These are phyloP conservation scores for Drosophila eohydei DNA, from an alignment of 2,888 invertebrate species.

Conservation along the genomic window DNA sequence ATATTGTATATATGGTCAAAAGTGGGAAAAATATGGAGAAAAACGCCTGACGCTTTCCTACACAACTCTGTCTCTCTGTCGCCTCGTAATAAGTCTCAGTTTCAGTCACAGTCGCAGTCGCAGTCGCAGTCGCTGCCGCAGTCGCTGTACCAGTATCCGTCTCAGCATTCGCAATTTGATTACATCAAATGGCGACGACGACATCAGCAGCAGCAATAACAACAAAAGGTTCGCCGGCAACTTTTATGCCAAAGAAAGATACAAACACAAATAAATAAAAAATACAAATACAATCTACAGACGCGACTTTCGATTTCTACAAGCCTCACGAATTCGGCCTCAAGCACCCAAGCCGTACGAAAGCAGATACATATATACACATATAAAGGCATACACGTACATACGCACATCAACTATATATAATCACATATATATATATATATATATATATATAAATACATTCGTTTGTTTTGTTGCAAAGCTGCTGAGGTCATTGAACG, in stretches of 20 bases:
- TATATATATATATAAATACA: constrained; percentile 1
- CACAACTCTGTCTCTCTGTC: constrained; percentile 3
- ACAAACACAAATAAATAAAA: constrained; percentile 33
- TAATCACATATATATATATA: constrained; percentile 1
- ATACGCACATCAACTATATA: neutral
- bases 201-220: constrained; percentile 32
- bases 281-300: constrained; percentile 41
- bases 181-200: constrained; percentile 67
- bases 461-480: constrained; percentile 26
- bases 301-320: constrained; percentile 75
- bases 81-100: constrained; percentile 12
- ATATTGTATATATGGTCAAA: constrained; percentile 27
- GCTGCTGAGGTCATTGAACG: constrained; percentile 59
- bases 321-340: constrained; percentile 62
- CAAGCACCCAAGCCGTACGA: constrained; percentile 55
- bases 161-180: constrained; percentile 71
- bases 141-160: constrained; percentile 1
- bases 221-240: constrained; percentile 12
- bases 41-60: constrained; percentile 33
- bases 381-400: constrained; percentile 16
- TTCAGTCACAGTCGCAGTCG: constrained; percentile 45
- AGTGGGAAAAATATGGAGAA: constrained; percentile 40
- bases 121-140: constrained; percentile 13
- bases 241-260: constrained; percentile 60
- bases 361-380: constrained; percentile 33